These are phyloP conservation scores for Actinernus sp. DNA, from an alignment of 92 coral and sea anemone species.

Conservation along the genomic window DNA sequence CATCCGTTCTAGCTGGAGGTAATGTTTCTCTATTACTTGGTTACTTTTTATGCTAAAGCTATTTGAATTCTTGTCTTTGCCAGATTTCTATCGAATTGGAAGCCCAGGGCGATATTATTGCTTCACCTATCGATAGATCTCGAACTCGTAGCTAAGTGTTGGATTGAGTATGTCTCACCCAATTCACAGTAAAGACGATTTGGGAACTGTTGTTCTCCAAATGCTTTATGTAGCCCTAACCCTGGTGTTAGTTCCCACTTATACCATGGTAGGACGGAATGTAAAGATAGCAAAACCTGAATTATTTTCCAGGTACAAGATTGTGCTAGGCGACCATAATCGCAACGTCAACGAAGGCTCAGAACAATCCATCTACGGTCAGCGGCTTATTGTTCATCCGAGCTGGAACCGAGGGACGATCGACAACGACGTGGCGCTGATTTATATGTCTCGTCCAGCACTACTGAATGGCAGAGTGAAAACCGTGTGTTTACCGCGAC, in stretches of 20 bases:
- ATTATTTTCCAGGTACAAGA: slow-evolving; percentile 2
- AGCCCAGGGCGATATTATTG: too few relatives aligned
- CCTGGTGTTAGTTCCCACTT: too few relatives aligned
- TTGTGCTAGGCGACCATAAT: slow-evolving; percentile 66
- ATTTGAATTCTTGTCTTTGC: too few relatives aligned
- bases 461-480: background rate
- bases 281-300: background rate
- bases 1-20: background rate
- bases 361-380: slow-evolving; percentile 35
- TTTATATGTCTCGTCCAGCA: background rate
- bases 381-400: slow-evolving; percentile 33
- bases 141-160: too few relatives aligned
- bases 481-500: background rate
- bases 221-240: too few relatives aligned
- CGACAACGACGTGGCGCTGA: background rate
- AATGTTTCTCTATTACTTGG: background rate
- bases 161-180: too few relatives aligned
- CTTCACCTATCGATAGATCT: too few relatives aligned
- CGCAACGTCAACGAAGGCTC: slow-evolving; percentile 53
- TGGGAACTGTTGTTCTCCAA: too few relatives aligned
- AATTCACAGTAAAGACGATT: too few relatives aligned
- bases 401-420: background rate
- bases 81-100: too few relatives aligned
- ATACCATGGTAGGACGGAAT: too few relatives aligned
- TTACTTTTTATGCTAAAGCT: too few relatives aligned